Base-by-base conservation (phyloP, 2,888 invertebrate species). In the Bruchidius siliquastri region DNA sequence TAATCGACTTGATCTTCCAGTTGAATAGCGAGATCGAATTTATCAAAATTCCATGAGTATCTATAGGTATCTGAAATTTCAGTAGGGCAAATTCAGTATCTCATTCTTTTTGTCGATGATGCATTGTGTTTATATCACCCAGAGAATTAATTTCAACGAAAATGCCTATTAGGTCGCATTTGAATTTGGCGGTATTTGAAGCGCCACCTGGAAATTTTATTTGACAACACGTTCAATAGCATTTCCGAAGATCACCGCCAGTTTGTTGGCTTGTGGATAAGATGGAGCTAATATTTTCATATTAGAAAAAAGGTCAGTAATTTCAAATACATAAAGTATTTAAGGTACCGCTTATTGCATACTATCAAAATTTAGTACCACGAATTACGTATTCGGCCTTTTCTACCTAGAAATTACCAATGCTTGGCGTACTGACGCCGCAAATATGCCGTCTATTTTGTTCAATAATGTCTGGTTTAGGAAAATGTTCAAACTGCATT, bases 251-350 rank as follows among this genome's bases (percentile, higher is more conserved):
- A 69, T 68, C 74, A 82, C 83, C 82, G 83, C 84, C 84, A 84
- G 86, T 85, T 84, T 83, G 81, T 82, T 82, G 81, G 83, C 84
- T 83, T 83, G 82, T 80, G 84, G 83, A 79, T 79, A 77, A 86
- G 86, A 86, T 86, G 86, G 86, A 86, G 86, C 86, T 85, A 83
- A 84, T 83, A 86, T 85, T 86, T 86, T 85, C 81, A 80, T 82
- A 83, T 82, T 83, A 85, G 82, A 82, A 80, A 85, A 83, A 85
- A 86, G 85, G 86, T 86, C 82, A 85, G 86, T 85, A 83, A 82
- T 85, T 86, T 83, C 82, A 85, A 85, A 82, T 83, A 84, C 21
- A 18, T 21, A 68, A 1, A 68, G 68, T 22, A 68, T 68, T 21
- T 68, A 49, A 1, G 10, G 18, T 49, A 8, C 49, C 49, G 49